Conservation (phyloP, 2,888 invertebrate genomes). For the Limenitis camilla region DNA sequence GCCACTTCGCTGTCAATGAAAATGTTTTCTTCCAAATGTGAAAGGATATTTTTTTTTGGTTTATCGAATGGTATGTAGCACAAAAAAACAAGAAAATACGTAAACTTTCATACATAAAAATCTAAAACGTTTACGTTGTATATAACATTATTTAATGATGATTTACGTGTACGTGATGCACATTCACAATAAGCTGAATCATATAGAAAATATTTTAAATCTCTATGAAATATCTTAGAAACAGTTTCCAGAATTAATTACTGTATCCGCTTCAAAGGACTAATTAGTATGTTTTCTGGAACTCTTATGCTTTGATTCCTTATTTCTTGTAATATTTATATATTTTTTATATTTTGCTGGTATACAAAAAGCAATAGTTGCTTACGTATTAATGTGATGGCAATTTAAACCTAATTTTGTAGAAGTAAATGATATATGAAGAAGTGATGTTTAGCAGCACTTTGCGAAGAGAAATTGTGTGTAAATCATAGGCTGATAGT, state of each 20-base stretch:
- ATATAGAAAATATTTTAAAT: slow-evolving; percentile 2
- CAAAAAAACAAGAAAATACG: too few species aligned
- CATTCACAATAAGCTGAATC: background rate
- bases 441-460: background rate
- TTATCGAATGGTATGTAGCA: too few species aligned
- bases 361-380: background rate
- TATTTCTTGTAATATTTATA: background rate
- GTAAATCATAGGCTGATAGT: slow-evolving; percentile 9
- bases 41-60: too few species aligned
- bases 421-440: slow-evolving; percentile 1
- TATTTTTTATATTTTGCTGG: slow-evolving; percentile 1
- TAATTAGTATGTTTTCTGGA: slow-evolving; percentile 3
- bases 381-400: too few species aligned
- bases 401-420: slow-evolving; percentile 5
- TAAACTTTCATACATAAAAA: too few species aligned
- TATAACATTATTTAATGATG: too few species aligned
- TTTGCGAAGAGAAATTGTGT: slow-evolving; percentile 7
- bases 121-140: too few species aligned
- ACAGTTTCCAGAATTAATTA: slow-evolving; percentile 7
- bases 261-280: slow-evolving; percentile 26
- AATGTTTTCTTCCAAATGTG: too few species aligned
- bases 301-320: background rate
- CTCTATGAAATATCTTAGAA: slow-evolving; percentile 4
- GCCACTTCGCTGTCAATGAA: too few species aligned
- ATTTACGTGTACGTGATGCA: background rate